A percentile compares a stretch with the other conserved stretches of the same genome.
Conservation (phyloP, 2,888 invertebrate species). For the Onthophagus sagittarius region DNA sequence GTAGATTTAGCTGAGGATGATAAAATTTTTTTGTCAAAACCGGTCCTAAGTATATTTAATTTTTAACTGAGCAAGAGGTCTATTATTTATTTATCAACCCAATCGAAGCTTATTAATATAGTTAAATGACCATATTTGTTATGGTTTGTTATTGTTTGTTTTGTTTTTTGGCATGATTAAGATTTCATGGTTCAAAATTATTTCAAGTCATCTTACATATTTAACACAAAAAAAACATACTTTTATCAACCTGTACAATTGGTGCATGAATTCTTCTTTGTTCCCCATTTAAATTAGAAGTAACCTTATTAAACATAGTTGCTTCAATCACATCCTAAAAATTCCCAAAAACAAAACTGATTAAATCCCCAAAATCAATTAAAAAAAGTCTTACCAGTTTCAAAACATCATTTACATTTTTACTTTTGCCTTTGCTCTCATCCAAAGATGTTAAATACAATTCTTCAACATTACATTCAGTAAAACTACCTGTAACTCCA, state of each 20-base stretch:
- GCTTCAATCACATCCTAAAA: slow-evolving; percentile 58
- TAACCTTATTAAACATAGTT: slow-evolving; percentile 59
- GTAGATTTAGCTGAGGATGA: no score
- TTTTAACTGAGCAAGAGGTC: no score
- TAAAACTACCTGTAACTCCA: slow-evolving; percentile 53
- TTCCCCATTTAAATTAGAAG: slow-evolving; percentile 55
- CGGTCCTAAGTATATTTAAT: no score
- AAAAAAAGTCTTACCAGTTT: slow-evolving; percentile 27
- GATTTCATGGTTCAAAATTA: no score
- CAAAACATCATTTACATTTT: slow-evolving; percentile 23
- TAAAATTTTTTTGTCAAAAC: no score
- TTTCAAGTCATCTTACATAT: neutral
- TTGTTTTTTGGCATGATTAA: no score
- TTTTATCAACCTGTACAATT: slow-evolving; percentile 61
- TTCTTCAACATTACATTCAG: slow-evolving; percentile 55
- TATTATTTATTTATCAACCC: no score
- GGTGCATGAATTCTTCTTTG: slow-evolving; percentile 49
- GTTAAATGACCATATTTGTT: no score
- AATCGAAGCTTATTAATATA: no score
- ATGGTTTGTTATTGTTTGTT: no score
- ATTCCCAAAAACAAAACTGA: slow-evolving; percentile 11
- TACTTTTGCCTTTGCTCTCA: neutral
- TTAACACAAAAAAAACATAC: slow-evolving; percentile 47
- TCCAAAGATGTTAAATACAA: slow-evolving; percentile 28
- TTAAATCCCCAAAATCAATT: slow-evolving; percentile 5